These are phyloP conservation scores for Sphaerophoria rueppellii DNA, from an alignment of 2,888 invertebrate species.

Conservation along the genomic window DNA sequence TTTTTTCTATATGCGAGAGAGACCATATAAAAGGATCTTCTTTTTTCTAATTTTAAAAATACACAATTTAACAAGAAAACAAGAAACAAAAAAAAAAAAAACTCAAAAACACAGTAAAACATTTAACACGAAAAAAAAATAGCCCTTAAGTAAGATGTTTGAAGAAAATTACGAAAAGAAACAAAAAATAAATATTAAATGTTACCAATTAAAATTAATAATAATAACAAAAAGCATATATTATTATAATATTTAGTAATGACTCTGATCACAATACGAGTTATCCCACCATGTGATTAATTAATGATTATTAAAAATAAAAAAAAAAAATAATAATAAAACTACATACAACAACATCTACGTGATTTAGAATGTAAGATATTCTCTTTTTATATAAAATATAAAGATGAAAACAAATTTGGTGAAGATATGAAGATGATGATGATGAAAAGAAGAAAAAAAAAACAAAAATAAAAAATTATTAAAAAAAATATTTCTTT, in stretches of 20 bases:
- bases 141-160: conserved; percentile 81
- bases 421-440: conserved; percentile 52
- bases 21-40: conserved; percentile 64
- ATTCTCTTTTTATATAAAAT: conserved; percentile 72
- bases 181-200: conserved; percentile 70
- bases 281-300: conserved; percentile 80
- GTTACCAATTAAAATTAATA: conserved; percentile 66
- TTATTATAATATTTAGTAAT: conserved; percentile 72
- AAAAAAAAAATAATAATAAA: conserved; percentile 65
- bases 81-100: conserved; percentile 44
- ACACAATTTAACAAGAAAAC: conserved; percentile 21
- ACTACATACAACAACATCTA: conserved; percentile 70
- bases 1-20: conserved; percentile 73
- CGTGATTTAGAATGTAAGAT: conserved; percentile 74
- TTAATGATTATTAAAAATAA: conserved; percentile 68
- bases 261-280: conserved; percentile 78
- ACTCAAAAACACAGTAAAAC: conserved; percentile 63
- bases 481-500: conserved; percentile 63
- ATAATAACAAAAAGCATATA: conserved; percentile 52
- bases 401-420: conserved; percentile 67
- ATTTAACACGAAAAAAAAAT: conserved; percentile 75
- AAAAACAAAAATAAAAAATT: conserved; percentile 67
- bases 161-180: conserved; percentile 78
- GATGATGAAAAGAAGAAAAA: conserved; percentile 46
- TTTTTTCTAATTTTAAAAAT: conserved; percentile 36